Base-by-base conservation (phyloP, 2,113 vertebrate genomes). In the Hiodon tergisus region DNA sequence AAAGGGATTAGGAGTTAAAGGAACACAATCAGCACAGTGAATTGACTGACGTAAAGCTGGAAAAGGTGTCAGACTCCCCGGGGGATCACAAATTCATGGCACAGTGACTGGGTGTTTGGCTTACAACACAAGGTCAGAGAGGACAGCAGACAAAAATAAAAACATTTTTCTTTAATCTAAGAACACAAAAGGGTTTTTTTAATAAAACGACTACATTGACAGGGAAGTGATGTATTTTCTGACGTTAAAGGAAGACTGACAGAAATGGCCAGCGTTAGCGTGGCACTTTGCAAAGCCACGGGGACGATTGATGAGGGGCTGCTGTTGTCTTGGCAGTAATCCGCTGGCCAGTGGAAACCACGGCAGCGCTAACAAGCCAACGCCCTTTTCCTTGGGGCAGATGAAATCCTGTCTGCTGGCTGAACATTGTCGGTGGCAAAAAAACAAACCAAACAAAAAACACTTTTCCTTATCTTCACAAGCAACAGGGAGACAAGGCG, bases 381-480 rank as follows among this genome's bases (percentile, higher is more conserved):
- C 31, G 17, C 7, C 69, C 13, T 7, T 6, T 58, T 55, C 2
- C 17, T 7, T 8, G 51, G 16, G 13, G 52, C 13, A n/a, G 55
- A 16, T 69, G 16, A 55, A 69, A 55, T 3, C 52, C 50, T 9
- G 14, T 4, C 31, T 6, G n/a, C 3, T 69, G 68, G 68, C 68
- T 69, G 68, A 53, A 16, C 16, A 55, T 6, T 4, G 14, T 50
- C 46, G 55, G 68, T 3, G 2, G 51, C n/a, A 69, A 88, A 31
- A 31, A 31, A 31, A 31, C 31, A 31, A 31, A 31, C 31, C 31
- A 31, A 31, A 31, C 31, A 31, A 31, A 31, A 31, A 31, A 0
- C 88, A 85, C 80, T 83, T 89, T 86, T 78, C 9, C 14, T 17
- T 86, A 84, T 89, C 87, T 89, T 89, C 87, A 77, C 77, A 74